Evolutionary conservation across 2,888 invertebrate genomes (phyloP).

Genomic region (Athripsodes cinereus): DNA sequence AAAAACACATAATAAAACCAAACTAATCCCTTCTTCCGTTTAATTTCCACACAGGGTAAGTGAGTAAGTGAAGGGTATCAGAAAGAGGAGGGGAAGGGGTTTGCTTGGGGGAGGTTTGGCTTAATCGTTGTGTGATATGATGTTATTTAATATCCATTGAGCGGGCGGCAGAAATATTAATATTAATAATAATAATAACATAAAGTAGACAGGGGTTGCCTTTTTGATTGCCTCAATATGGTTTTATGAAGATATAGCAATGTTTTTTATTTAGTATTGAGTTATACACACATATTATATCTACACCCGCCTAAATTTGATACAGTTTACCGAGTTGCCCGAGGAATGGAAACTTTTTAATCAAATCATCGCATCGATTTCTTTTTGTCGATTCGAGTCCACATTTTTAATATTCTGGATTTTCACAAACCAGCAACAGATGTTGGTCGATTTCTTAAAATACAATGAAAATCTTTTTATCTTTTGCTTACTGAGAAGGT

Average conservation of each 20-base stretch:
- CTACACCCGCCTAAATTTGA: background rate
- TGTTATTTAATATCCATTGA: constrained; percentile 13
- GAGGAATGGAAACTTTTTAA: no score
- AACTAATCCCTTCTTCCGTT: constrained; percentile 8
- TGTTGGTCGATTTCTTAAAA: no score
- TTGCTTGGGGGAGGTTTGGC: background rate
- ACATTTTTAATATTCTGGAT: no score
- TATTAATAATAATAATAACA: background rate
- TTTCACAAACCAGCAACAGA: no score
- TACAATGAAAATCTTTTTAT: no score
- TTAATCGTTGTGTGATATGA: constrained; percentile 1
- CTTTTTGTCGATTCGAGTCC: no score
- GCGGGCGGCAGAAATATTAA: background rate
- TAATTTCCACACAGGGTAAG: background rate
- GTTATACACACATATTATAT: no score
- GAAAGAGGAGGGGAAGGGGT: background rate
- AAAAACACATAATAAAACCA: constrained; percentile 8
- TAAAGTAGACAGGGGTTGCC: constrained; percentile 2
- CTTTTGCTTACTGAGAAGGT: no score
- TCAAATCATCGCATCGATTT: no score
- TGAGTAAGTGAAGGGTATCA: background rate
- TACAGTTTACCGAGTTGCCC: no score
- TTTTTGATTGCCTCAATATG: constrained; percentile 26
- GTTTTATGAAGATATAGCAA: constrained; percentile 23
- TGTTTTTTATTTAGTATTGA: constrained; percentile 15